Percentiles rank a stretch among this genome's conserved stretches.
These are phyloP conservation scores for Synanthedon myopaeformis DNA, from an alignment of 2,888 invertebrate species.

Conservation along the genomic window DNA sequence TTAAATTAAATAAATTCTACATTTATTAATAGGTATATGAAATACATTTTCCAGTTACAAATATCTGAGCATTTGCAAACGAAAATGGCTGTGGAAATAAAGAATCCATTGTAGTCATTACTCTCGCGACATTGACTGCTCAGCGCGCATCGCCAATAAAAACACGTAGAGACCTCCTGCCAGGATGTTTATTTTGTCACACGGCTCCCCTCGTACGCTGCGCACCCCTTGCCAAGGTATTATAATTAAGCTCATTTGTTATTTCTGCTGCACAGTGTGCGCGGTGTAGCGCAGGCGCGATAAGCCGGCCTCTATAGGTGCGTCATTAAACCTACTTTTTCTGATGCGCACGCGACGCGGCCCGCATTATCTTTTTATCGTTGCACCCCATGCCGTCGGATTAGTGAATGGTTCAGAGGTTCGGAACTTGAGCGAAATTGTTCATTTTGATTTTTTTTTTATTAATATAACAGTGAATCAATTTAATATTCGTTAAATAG, in stretches of 20 bases:
- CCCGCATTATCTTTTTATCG: conserved; percentile 70
- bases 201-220: conserved; percentile 16
- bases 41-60: conserved; percentile 6
- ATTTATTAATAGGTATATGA: background rate
- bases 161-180: conserved; percentile 51
- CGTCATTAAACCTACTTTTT: conserved; percentile 56
- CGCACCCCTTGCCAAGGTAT: conserved; percentile 51
- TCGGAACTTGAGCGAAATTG: conserved; percentile 14
- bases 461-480: no score
- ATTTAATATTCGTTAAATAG: no score
- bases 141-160: conserved; percentile 52
- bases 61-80: conserved; percentile 28
- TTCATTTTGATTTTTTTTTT: background rate
- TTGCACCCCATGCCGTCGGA: conserved; percentile 59
- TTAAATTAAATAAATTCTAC: no score
- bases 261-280: conserved; percentile 20
- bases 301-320: conserved; percentile 62
- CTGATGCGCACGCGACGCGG: conserved; percentile 61
- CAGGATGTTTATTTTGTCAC: conserved; percentile 50
- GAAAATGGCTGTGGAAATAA: conserved; percentile 8
- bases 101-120: conserved; percentile 44
- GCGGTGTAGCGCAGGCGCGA: conserved; percentile 56
- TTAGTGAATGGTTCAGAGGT: conserved; percentile 42
- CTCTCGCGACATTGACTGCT: conserved; percentile 56
- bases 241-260: conserved; percentile 67